Evolutionary conservation across 2,797 vertebrate species (phyloP).

Genomic region (Chloroceryle amazona): DNA sequence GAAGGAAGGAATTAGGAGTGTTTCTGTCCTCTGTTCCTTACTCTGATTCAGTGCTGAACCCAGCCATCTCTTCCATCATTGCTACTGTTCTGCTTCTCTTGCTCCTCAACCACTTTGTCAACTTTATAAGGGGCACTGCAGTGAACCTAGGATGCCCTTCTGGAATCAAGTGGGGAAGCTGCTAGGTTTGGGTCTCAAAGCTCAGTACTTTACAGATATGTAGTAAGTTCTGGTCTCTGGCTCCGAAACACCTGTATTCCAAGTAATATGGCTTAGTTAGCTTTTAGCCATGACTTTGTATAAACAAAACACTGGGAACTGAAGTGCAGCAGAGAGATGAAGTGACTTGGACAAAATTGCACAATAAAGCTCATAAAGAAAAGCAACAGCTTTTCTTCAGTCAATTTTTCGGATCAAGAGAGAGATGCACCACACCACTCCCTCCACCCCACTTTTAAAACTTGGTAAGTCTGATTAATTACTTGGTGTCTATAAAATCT

Average conservation of each 20-base stretch:
- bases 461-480: neutral
- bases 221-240: neutral
- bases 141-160: neutral
- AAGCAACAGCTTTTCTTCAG: neutral
- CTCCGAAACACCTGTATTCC: neutral
- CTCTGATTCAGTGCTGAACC: neutral
- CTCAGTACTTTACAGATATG: neutral
- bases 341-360: neutral
- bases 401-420: neutral
- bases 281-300: neutral
- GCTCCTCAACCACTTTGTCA: neutral
- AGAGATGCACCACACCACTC: rapidly evolving
- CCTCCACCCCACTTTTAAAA: neutral
- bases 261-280: neutral
- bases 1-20: neutral
- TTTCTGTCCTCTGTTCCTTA: neutral
- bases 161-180: neutral
- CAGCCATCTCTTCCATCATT: neutral
- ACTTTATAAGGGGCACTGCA: neutral
- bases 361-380: neutral
- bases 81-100: neutral
- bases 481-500: neutral
- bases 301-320: neutral
- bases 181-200: neutral
- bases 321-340: neutral